Conservation (phyloP, 1,140 invertebrate genomes). For the Luehdorfia chinensis region DNA sequence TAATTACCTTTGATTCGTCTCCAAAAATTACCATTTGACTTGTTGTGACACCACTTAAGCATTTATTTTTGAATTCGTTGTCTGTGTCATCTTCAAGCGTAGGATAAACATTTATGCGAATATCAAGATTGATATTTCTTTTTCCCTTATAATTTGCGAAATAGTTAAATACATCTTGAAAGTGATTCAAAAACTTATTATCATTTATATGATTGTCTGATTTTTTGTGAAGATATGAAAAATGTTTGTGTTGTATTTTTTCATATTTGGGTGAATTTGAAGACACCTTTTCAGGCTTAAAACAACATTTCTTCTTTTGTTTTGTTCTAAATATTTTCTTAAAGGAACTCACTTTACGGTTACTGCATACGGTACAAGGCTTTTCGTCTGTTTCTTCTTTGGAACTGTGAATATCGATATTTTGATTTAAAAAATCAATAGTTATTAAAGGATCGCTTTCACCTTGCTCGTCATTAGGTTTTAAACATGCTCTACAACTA, state of each 20-base stretch:
- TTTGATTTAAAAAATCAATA: conserved; percentile 26
- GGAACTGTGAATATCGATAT: conserved; percentile 8
- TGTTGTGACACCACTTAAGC: not conserved
- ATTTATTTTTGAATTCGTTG: not conserved
- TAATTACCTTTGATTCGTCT: not conserved
- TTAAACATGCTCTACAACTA: conserved; percentile 4
- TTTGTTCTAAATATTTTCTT: conserved; percentile 9
- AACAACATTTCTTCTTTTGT: conserved; percentile 5
- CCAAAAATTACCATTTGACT: not conserved
- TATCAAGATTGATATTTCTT: conserved; percentile 44
- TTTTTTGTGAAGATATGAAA: conserved; percentile 31
- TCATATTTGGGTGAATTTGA: not conserved
- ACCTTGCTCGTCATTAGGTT: conserved; percentile 4
- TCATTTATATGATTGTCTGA: conserved; percentile 15
- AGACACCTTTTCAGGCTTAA: not conserved
- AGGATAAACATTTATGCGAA: conserved; percentile 40
- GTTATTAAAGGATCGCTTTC: conserved; percentile 20
- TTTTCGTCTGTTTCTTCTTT: not conserved
- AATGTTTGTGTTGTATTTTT: conserved; percentile 30
- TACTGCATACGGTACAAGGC: not conserved
- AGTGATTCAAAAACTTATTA: conserved; percentile 32
- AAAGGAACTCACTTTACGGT: not conserved
- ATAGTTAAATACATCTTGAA: conserved; percentile 41
- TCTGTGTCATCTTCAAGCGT: not conserved
- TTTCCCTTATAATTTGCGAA: conserved; percentile 31